Percentiles rank a stretch among this genome's conserved stretches.
phyloP scores from a whole-genome alignment of 2,113 vertebrate genomes.

The Calyptomena viridis region DNA sequence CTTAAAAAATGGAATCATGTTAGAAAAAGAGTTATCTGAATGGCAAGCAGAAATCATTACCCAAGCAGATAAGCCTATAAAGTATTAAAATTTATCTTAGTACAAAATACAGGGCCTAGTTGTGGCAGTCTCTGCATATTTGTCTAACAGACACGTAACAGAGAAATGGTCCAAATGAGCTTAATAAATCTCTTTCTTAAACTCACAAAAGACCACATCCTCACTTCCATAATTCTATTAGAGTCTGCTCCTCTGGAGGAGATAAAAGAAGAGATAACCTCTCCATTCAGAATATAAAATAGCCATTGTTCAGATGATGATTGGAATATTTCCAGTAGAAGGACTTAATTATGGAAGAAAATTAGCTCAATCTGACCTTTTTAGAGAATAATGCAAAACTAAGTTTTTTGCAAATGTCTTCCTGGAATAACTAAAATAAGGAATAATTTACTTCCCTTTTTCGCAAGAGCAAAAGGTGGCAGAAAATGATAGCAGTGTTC shows the following conservation, averaged over 20 bases:
- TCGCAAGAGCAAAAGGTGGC: constrained; percentile 1
- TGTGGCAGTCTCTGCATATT: background rate
- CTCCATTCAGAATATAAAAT: constrained; percentile 43
- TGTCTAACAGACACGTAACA: constrained; percentile 9
- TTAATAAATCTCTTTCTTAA: constrained; percentile 55
- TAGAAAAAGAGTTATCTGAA: background rate
- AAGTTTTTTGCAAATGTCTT: constrained; percentile 11
- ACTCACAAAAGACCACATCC: constrained; percentile 52
- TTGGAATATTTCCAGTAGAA: constrained; percentile 46
- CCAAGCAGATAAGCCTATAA: constrained; percentile 8
- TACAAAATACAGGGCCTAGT: background rate
- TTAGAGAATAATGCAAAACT: constrained; percentile 41
- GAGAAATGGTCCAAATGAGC: constrained; percentile 33
- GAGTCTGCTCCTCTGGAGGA: constrained; percentile 23
- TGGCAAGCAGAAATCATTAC: constrained; percentile 9
- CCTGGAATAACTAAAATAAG: constrained; percentile 34
- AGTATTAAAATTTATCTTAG: constrained; percentile 25
- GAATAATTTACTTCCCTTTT: constrained; percentile 6
- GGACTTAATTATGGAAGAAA: constrained; percentile 55
- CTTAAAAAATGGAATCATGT: background rate
- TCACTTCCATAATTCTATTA: constrained; percentile 57
- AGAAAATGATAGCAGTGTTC: background rate
- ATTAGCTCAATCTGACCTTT: constrained; percentile 60
- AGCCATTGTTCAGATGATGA: constrained; percentile 47
- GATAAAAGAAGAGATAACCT: constrained; percentile 59